Evolutionary conservation across 1,140 invertebrate genomes (phyloP).

Genomic region (Episyrphus balteatus): DNA sequence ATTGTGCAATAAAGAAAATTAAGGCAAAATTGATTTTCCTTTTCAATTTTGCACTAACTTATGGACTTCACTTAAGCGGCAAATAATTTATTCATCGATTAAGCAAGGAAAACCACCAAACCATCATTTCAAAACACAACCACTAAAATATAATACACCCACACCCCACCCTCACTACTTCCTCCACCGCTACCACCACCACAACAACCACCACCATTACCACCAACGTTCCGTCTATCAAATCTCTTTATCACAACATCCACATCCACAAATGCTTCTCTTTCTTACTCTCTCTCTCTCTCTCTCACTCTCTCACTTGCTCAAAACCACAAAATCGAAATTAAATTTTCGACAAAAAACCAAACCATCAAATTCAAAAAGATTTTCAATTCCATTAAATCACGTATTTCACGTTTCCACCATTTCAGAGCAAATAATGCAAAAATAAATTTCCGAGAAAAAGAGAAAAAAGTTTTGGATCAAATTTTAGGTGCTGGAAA

Average conservation of each 20-base stretch:
- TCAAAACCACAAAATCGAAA: neutral
- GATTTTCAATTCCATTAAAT: constrained; percentile 1
- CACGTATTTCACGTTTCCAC: neutral
- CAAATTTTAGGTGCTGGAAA: constrained; percentile 78
- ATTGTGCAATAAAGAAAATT: no score
- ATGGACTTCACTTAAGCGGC: no score
- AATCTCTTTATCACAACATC: neutral
- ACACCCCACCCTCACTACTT: no score
- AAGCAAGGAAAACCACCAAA: no score
- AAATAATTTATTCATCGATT: no score
- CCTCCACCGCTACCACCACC: no score
- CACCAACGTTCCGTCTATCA: neutral
- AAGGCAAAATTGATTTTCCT: no score
- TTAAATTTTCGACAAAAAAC: neutral
- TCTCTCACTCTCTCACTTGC: neutral
- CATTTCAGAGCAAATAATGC: constrained; percentile 48
- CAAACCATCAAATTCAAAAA: neutral
- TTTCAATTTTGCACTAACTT: no score
- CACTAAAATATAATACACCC: no score
- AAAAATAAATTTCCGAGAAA: constrained; percentile 81
- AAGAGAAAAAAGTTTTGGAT: constrained; percentile 88
- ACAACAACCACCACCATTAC: no score
- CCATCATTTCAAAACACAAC: no score
- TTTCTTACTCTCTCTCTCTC: neutral
- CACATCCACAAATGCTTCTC: neutral